Conservation (phyloP, 2,797 vertebrate species). For the Cryptoblepharus egeriae region DNA sequence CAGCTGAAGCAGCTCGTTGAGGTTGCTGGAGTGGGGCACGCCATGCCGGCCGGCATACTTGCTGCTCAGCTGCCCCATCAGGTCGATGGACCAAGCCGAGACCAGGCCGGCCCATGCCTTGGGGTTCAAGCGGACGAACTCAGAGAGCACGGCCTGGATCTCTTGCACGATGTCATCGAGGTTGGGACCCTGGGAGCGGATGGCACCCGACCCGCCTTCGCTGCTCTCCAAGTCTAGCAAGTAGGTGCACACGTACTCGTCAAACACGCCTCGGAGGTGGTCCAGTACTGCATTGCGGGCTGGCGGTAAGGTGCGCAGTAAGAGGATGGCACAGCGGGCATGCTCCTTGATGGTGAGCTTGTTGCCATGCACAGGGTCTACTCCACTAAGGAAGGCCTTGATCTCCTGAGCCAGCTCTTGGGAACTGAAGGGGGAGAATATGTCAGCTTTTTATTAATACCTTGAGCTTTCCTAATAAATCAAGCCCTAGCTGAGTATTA, state of each 20-base stretch:
- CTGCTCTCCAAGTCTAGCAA: constrained; percentile 80
- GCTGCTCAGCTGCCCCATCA: constrained; percentile 94
- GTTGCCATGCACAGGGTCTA: constrained; percentile 86
- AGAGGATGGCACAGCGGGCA: constrained; percentile 88
- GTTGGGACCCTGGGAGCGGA: constrained; percentile 66
- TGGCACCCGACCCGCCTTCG: constrained; percentile 53
- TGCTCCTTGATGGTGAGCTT: constrained; percentile 89
- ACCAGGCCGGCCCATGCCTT: constrained; percentile 92
- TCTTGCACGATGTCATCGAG: constrained; percentile 81
- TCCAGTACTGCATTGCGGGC: constrained; percentile 90
- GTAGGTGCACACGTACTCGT: constrained; percentile 88
- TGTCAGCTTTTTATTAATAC: not conserved
- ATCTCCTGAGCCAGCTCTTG: constrained; percentile 92
- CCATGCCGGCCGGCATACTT: constrained; percentile 88
- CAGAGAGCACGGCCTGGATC: constrained; percentile 84
- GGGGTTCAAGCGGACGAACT: constrained; percentile 88
- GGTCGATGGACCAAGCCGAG: constrained; percentile 92
- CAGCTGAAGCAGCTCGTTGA: constrained; percentile 92
- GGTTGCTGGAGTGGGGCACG: constrained; percentile 87
- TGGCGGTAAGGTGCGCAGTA: constrained; percentile 89
- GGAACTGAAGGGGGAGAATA: constrained; percentile 74
- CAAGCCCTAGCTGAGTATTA: too few relatives aligned
- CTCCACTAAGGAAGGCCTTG: constrained; percentile 91
- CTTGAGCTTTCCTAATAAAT: too few relatives aligned
- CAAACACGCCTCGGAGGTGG: constrained; percentile 89